These are phyloP conservation scores for Hypomecis atomaria DNA, from an alignment of 2,888 invertebrate genomes.

Conservation along the genomic window DNA sequence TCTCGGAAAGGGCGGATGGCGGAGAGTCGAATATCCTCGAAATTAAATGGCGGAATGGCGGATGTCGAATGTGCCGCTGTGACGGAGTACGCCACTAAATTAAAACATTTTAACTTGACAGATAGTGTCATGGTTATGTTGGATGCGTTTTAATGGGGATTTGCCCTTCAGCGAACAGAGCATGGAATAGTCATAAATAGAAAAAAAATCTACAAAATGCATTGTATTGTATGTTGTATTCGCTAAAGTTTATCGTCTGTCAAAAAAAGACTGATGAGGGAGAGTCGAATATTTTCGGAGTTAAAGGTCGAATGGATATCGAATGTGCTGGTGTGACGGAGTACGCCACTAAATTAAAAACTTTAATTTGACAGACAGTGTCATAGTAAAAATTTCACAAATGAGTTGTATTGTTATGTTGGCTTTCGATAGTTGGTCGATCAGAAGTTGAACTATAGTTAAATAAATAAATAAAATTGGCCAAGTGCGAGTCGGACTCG, in stretches of 20 bases:
- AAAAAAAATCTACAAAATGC: not conserved
- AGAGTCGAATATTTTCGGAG: conserved; percentile 70
- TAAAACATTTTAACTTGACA: conserved; percentile 82
- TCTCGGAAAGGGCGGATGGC: conserved; percentile 54
- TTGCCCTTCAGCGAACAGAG: conserved; percentile 56
- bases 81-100: conserved; percentile 76
- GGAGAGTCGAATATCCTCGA: conserved; percentile 71
- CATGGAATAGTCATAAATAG: conserved; percentile 27
- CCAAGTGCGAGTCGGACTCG: too few species aligned
- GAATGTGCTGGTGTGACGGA: conserved; percentile 69
- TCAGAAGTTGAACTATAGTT: not conserved
- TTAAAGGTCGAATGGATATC: conserved; percentile 62
- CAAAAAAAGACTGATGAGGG: conserved; percentile 50
- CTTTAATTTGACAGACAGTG: conserved; percentile 79
- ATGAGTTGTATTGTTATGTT: not conserved
- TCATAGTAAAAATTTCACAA: too few species aligned
- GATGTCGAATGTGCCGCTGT: conserved; percentile 66
- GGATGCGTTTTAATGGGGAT: conserved; percentile 63
- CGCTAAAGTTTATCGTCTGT: conserved; percentile 74
- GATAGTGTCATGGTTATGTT: conserved; percentile 67
- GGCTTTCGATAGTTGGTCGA: not conserved
- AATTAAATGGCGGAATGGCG: conserved; percentile 55
- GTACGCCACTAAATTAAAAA: conserved; percentile 79
- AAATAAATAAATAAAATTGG: too few species aligned
- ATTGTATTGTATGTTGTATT: conserved; percentile 20